Evolutionary conservation across 2,113 vertebrate genomes (phyloP).

Genomic region (Chamaetylas fuelleborni): DNA sequence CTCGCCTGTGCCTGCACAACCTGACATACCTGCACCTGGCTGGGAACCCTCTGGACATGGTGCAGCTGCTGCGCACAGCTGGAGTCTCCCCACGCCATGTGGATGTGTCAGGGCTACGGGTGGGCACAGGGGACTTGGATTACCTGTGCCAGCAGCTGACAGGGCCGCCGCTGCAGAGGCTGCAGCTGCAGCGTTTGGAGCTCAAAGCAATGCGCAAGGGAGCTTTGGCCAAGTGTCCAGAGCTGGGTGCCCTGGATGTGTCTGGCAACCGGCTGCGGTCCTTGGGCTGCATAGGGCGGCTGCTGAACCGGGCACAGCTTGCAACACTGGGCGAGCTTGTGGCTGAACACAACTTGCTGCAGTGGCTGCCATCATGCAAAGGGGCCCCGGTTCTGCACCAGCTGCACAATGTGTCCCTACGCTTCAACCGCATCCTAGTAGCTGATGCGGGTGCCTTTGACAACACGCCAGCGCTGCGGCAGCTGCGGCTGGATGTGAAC

Average conservation of each 20-base stretch:
- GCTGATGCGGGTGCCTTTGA: conserved; percentile 58
- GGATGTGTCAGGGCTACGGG: neutral
- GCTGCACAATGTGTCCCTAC: conserved; percentile 67
- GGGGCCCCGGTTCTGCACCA: rapidly evolving
- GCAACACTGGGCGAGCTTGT: neutral
- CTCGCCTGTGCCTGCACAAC: neutral
- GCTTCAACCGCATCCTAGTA: conserved; percentile 79
- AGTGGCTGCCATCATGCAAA: neutral
- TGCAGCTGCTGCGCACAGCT: rapidly evolving
- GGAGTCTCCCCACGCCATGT: neutral
- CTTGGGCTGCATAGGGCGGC: neutral
- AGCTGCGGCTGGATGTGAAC: conserved; percentile 79
- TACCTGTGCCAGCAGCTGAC: neutral
- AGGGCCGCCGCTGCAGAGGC: neutral
- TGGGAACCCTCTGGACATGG: neutral
- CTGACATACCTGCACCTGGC: neutral
- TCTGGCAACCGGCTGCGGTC: conserved; percentile 66
- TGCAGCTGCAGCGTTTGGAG: conserved; percentile 46
- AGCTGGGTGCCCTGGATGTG: conserved; percentile 62
- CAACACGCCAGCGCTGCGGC: conserved; percentile 59
- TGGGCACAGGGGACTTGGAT: neutral
- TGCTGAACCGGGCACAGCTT: neutral
- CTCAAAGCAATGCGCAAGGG: neutral
- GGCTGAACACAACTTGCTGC: conserved; percentile 77
- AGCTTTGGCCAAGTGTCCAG: conserved; percentile 47